Evolutionary conservation across 1,140 invertebrate genomes (phyloP).

Genomic region (Cyrtorhinus lividipennis): DNA sequence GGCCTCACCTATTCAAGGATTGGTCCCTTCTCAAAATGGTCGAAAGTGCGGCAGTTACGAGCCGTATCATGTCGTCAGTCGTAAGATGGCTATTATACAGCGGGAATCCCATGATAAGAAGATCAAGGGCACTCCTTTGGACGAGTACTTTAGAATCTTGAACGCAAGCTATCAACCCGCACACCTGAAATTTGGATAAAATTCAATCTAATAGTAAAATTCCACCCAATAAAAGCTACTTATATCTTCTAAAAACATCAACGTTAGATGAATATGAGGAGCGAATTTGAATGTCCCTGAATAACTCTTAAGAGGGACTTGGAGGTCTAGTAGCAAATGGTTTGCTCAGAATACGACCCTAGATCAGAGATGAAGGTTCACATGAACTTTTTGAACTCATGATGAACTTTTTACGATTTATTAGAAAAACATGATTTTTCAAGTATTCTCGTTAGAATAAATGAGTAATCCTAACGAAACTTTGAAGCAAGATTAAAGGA

Average conservation of each 20-base stretch:
- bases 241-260: neutral
- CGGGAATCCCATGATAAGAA: conserved; percentile 71
- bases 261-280: neutral
- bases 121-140: conserved; percentile 73
- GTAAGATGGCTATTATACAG: conserved; percentile 67
- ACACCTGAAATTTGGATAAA: conserved; percentile 32
- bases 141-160: conserved; percentile 72
- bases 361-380: no score
- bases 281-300: no score
- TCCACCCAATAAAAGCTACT: neutral
- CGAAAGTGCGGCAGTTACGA: conserved; percentile 64
- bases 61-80: conserved; percentile 53
- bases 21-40: conserved; percentile 80
- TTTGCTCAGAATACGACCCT: no score
- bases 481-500: no score
- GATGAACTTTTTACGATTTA: no score
- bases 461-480: no score
- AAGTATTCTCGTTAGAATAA: no score
- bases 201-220: neutral
- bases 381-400: no score
- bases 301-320: no score
- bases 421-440: no score
- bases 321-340: no score
- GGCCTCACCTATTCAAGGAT: conserved; percentile 63
- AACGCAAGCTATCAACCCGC: conserved; percentile 53